Evolutionary conservation across 2,888 invertebrate genomes (phyloP), one percentile per base, ranked within the genome.

Genomic region (Ephialtes manifestator): DNA sequence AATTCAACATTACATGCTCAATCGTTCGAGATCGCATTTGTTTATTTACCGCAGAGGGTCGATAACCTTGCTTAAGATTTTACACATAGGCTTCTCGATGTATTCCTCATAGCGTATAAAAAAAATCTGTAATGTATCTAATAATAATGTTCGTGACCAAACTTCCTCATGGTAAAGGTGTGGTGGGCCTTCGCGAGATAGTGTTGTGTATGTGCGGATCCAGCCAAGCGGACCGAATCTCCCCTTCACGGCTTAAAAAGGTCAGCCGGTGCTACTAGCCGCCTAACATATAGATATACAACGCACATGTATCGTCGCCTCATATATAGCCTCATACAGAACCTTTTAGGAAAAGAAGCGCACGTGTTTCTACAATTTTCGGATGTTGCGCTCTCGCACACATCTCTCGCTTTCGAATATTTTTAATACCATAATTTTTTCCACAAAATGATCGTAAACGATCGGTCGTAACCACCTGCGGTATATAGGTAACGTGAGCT

Each of bases 171-270:
- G 77, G 86, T 88, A 87, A 82, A 89, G 85, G 53, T 46, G 85
- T 67, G 70, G 65, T 70, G 79, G 84, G 67, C 79, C 28, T 79
- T n/a, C n/a, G n/a, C 60, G 70, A 53, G 75, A 72, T 76, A 86
- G 72, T 84, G 88, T 72, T 63, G 84, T 88, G 86, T 87, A 88
- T 84, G 81, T 86, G 80, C 75, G 81, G 85, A 39, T 65, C 75
- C 87, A 86, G 88, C 86, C 88, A 90, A 89, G 89, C 90, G 90
- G 70, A 90, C 89, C 91, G 88, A 92, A 92, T 92, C 88, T 90
- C 88, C 88, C 89, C 91, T 46, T 91, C 91, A 91, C 90, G 91
- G 87, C 88, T 91, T 90, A 87, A 91, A 89, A 91, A 90, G 90
- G 91, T 91, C 90, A 89, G 84, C 85, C 84, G 84, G 80, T 83